Base-by-base conservation (phyloP, 2,113 vertebrate genomes). In the Paratilapia polleni region DNA sequence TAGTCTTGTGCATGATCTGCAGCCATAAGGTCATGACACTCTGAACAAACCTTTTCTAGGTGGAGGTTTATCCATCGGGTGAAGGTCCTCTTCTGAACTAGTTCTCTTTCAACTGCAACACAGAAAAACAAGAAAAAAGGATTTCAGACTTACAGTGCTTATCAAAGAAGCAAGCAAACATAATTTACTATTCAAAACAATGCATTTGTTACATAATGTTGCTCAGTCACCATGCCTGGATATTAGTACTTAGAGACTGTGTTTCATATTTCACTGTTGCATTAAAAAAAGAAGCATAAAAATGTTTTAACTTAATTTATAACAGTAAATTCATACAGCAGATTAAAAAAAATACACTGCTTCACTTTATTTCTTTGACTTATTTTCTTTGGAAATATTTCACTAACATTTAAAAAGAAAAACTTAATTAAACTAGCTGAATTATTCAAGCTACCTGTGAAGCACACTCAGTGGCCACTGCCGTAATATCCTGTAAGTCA, bases 11-110 rank as follows among this genome's bases (percentile, higher is more conserved):
- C 11, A 20, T 49, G 24, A 49, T 54, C 4, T 14, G 47, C 68
- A 31, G 68, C 5, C 26, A 73, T 31, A n/a, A 52, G 17, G 4
- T 54, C 24, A 8, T 1, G 6, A 73, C 13, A 10, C 22, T 28
- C 17, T 26, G 17, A 36, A 89, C 93, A 77, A 92, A 98, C 98
- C 97, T 99, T 99, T 91, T 97, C 97, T 68, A 99, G 95, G 83
- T 99, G 98, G 2, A 99, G 96, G 91, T 99, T 99, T 81, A 99
- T 98, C 98, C 98, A 99, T 80, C 98, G 96, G 3, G 98, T 99
- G 82, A 99, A 99, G 9, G 98, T 99, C 87, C 98, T 97, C 96
- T 99, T 99, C 97, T 99, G 98, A 41, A 99, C 98, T 89, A 97
- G 96, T 78, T 99, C 97, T 8, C 98, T 95, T 91, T 99, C 98